Evolutionary conservation across 2,888 invertebrate species (phyloP).

Genomic region (Nezara viridula): DNA sequence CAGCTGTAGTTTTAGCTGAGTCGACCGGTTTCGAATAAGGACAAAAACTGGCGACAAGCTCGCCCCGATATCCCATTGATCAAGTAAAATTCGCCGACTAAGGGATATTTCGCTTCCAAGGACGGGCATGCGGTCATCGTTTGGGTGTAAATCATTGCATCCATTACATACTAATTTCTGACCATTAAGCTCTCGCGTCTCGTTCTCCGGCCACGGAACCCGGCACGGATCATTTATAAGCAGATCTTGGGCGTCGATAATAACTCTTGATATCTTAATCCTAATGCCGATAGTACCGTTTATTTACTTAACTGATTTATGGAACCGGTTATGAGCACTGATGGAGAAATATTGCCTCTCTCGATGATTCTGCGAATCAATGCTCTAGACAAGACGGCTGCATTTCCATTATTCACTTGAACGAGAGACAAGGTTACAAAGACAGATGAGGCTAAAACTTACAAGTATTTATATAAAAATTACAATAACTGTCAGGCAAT

Average conservation of each 20-base stretch:
- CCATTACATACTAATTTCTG: constrained; percentile 12
- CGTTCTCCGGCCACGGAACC: background rate
- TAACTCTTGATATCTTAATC: constrained; percentile 31
- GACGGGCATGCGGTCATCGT: constrained; percentile 3
- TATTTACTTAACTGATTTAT: constrained; percentile 32
- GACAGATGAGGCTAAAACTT: background rate
- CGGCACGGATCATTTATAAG: background rate
- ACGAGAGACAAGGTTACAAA: background rate
- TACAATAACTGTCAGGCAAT: background rate
- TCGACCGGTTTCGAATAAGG: constrained; percentile 18
- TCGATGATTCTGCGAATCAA: background rate
- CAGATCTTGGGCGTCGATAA: background rate
- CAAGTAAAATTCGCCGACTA: constrained; percentile 5
- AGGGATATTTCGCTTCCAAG: background rate
- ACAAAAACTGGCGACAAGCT: constrained; percentile 33
- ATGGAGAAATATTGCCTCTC: constrained; percentile 8
- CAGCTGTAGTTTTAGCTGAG: background rate
- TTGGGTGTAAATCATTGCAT: constrained; percentile 1
- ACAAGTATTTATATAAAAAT: background rate
- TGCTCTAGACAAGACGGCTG: background rate
- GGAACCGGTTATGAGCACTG: background rate
- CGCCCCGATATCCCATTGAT: background rate
- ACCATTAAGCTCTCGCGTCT: constrained; percentile 9
- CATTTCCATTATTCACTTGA: background rate
- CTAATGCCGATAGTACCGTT: background rate